Percentiles rank a stretch among this genome's conserved stretches.
phyloP scores from a whole-genome alignment of 2,797 vertebrate species.

The Alosa sapidissima region DNA sequence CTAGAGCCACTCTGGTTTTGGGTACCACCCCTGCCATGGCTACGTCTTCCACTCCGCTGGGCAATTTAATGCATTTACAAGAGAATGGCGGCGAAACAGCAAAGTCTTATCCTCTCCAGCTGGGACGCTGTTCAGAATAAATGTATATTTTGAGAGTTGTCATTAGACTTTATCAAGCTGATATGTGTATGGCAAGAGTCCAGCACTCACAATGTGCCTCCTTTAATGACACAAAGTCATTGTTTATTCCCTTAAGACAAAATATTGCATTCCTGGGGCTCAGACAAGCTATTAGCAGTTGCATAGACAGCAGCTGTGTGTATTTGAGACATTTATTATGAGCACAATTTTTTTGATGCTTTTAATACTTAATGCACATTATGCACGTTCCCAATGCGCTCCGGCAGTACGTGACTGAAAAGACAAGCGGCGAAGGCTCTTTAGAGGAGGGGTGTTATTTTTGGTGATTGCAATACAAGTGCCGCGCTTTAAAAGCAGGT shows the following conservation, averaged over 20 bases:
- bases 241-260: neutral
- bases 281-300: neutral
- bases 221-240: neutral
- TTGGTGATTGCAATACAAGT: constrained; percentile 79
- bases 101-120: neutral
- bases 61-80: constrained; percentile 26
- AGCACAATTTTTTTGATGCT: constrained; percentile 21
- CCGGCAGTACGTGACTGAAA: constrained; percentile 10
- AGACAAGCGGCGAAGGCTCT: constrained; percentile 56
- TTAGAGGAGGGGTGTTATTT: constrained; percentile 78
- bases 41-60: neutral
- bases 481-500: constrained; percentile 74
- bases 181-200: neutral
- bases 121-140: neutral
- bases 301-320: constrained; percentile 13
- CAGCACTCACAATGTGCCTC: neutral
- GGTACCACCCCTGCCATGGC: constrained; percentile 5
- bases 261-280: neutral
- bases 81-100: neutral
- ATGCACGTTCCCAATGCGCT: constrained; percentile 21
- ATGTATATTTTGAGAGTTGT: constrained; percentile 30
- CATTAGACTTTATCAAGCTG: neutral
- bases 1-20: constrained; percentile 39
- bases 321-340: constrained; percentile 39
- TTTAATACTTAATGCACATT: constrained; percentile 42